These are phyloP conservation scores for Habroteleia sp. DNA, from an alignment of 2,888 invertebrate species.

Conservation along the genomic window DNA sequence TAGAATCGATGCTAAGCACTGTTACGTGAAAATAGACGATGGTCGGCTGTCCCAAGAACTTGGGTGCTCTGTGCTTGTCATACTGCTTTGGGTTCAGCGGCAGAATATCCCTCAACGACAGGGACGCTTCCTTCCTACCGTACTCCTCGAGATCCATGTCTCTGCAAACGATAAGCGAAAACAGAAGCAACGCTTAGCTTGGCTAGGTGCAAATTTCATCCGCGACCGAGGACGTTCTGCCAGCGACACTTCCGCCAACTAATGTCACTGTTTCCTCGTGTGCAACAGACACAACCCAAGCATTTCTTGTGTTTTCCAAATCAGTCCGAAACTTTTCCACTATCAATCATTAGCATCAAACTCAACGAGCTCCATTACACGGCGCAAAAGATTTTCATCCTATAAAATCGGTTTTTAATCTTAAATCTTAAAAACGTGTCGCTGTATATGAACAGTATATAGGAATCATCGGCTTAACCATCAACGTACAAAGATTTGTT, in stretches of 20 bases:
- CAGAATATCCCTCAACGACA: conserved; percentile 92
- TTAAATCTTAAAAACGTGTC: no score
- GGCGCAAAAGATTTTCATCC: no score
- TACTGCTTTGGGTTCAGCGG: conserved; percentile 92
- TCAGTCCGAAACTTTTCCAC: conserved; percentile 25
- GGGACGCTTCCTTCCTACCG: conserved; percentile 83
- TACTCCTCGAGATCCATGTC: conserved; percentile 79
- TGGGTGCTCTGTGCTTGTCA: conserved; percentile 94
- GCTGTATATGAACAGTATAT: no score
- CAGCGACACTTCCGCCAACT: conserved; percentile 60
- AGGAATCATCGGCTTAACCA: no score
- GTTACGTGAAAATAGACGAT: conserved; percentile 95
- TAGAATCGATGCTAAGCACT: conserved; percentile 94
- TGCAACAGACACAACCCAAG: conserved; percentile 48
- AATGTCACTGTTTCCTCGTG: conserved; percentile 57
- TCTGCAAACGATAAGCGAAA: conserved; percentile 73
- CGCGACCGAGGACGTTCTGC: conserved; percentile 52
- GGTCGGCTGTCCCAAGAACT: conserved; percentile 91
- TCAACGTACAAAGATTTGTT: no score
- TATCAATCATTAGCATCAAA: conserved; percentile 35
- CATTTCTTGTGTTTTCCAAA: conserved; percentile 38
- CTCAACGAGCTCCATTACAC: no score
- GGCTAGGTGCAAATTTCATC: conserved; percentile 53
- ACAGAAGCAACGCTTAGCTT: conserved; percentile 64
- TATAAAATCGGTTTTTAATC: no score